phyloP scores from a whole-genome alignment of 2,888 invertebrate genomes.

The Limulus polyphemus region DNA sequence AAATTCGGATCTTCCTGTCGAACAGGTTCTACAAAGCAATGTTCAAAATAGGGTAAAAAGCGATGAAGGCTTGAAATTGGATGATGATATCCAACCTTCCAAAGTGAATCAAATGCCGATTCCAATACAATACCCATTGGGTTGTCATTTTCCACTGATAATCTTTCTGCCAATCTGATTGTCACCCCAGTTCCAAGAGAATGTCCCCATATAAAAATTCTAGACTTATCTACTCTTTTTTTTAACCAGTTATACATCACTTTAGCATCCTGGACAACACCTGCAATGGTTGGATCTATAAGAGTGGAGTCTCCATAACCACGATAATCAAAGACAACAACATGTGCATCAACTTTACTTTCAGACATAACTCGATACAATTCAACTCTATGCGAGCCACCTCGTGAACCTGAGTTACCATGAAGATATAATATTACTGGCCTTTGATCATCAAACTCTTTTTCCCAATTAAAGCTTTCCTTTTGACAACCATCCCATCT shows the following conservation, averaged over 20 bases:
- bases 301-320: constrained; percentile 46
- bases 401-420: constrained; percentile 60
- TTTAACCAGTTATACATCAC: constrained; percentile 58
- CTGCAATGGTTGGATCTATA: constrained; percentile 51
- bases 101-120: constrained; percentile 82
- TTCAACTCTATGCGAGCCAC: constrained; percentile 55
- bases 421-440: constrained; percentile 55
- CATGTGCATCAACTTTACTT: constrained; percentile 52
- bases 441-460: constrained; percentile 11
- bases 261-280: constrained; percentile 68
- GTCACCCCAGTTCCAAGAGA: constrained; percentile 72
- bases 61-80: constrained; percentile 68
- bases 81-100: constrained; percentile 70
- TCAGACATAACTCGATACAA: constrained; percentile 54
- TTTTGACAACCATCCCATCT: constrained; percentile 4
- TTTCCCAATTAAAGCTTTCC: constrained; percentile 4
- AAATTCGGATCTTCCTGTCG: constrained; percentile 35
- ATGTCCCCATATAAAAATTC: constrained; percentile 87
- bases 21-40: constrained; percentile 58
- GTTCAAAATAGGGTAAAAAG: constrained; percentile 70
- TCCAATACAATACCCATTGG: constrained; percentile 67
- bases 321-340: constrained; percentile 67
- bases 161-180: constrained; percentile 50
- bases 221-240: constrained; percentile 45
- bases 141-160: constrained; percentile 31